These are phyloP conservation scores for Centropyge bicolor DNA, from an alignment of 2,797 vertebrate species.

Conservation along the genomic window DNA sequence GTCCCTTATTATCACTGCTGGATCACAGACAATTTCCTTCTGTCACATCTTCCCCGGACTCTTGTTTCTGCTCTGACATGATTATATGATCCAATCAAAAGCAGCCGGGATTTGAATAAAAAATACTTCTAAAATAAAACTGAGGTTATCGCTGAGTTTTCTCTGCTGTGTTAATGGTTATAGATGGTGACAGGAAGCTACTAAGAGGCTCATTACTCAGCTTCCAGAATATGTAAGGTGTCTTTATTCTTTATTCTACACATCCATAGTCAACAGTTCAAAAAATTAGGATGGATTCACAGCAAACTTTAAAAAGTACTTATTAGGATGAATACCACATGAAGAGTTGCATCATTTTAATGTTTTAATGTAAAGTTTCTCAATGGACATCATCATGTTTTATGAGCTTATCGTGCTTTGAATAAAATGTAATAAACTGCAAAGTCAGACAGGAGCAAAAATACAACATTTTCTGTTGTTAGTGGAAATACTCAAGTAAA, in stretches of 20 bases:
- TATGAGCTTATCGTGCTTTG: background rate
- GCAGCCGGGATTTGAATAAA: slow-evolving; percentile 25
- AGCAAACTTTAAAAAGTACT: background rate
- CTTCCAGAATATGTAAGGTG: background rate
- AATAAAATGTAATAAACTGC: background rate
- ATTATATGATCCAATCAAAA: slow-evolving; percentile 38
- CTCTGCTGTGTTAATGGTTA: slow-evolving; percentile 11
- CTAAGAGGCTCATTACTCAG: slow-evolving; percentile 22
- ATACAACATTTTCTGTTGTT: background rate
- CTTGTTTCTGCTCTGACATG: slow-evolving; percentile 7
- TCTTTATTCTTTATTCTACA: slow-evolving; percentile 7
- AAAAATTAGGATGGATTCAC: too few relatives aligned
- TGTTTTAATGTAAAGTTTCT: background rate
- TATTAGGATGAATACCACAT: background rate
- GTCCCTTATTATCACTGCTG: slow-evolving; percentile 41
- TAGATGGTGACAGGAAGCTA: slow-evolving; percentile 10
- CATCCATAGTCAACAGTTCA: background rate
- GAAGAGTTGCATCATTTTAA: background rate
- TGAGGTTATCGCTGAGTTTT: slow-evolving; percentile 16
- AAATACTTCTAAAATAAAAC: background rate
- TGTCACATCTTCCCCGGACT: background rate
- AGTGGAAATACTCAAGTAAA: background rate
- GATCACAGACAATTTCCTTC: slow-evolving; percentile 54
- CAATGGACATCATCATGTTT: background rate
- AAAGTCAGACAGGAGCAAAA: background rate